These are phyloP conservation scores for Diarsia rubi DNA, from an alignment of 2,888 invertebrate species.

Conservation along the genomic window DNA sequence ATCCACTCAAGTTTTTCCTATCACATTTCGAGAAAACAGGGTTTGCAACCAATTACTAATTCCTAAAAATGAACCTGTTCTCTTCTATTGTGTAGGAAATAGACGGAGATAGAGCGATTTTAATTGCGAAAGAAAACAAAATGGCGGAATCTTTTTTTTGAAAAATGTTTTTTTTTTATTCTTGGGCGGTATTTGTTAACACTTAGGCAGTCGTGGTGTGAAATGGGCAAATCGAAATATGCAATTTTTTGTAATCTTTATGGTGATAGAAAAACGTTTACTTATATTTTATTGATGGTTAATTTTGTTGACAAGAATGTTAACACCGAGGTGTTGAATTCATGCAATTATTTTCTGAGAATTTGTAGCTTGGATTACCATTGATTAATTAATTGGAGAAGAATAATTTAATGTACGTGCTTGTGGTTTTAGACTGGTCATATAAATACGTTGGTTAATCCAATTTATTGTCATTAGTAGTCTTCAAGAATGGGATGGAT, in stretches of 20 bases:
- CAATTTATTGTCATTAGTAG: conserved; percentile 28
- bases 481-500: not conserved
- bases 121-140: conserved; percentile 49
- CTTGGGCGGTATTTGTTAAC: conserved; percentile 36
- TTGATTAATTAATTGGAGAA: conserved; percentile 19
- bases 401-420: conserved; percentile 18
- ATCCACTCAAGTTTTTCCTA: conserved; percentile 56
- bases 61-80: conserved; percentile 62
- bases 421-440: not conserved
- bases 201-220: conserved; percentile 31
- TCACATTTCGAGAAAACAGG: conserved; percentile 55
- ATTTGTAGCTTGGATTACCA: conserved; percentile 9
- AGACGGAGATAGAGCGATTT: conserved; percentile 41
- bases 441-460: conserved; percentile 26
- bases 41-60: conserved; percentile 60
- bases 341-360: conserved; percentile 32
- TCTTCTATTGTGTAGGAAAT: conserved; percentile 35
- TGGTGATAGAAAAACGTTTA: conserved; percentile 7
- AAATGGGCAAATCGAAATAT: conserved; percentile 39
- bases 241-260: conserved; percentile 12
- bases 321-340: conserved; percentile 27
- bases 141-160: conserved; percentile 37
- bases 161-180: not conserved
- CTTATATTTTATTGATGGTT: conserved; percentile 10
- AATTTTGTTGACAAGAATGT: conserved; percentile 37